phyloP scores from a whole-genome alignment of 2,888 invertebrate genomes.

The Listrodromus nycthemerus region DNA sequence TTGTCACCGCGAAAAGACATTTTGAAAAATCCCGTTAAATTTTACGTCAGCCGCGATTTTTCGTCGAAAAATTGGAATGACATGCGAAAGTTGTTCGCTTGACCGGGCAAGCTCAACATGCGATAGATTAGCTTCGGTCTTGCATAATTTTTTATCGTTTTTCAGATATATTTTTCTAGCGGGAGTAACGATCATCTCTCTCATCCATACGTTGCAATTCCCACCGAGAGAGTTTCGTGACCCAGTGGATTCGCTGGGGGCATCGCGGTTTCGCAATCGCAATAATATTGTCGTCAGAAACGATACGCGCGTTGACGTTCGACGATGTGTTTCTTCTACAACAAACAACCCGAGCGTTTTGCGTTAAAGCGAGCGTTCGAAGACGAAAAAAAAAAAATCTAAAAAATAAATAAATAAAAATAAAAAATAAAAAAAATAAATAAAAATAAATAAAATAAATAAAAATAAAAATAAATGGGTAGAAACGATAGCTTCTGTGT shows the following conservation, averaged over 20 bases:
- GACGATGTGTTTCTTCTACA: slow-evolving; percentile 25
- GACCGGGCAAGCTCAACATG: neutral
- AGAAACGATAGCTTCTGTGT: slow-evolving; percentile 61
- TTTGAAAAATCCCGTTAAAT: too few species aligned
- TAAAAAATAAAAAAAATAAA: slow-evolving; percentile 57
- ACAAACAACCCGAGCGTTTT: slow-evolving; percentile 17
- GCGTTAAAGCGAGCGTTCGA: slow-evolving; percentile 25
- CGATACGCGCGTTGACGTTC: slow-evolving; percentile 24
- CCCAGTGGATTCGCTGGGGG: slow-evolving; percentile 47
- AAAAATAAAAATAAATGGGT: slow-evolving; percentile 61
- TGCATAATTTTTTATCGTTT: slow-evolving; percentile 1
- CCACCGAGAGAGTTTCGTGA: slow-evolving; percentile 16
- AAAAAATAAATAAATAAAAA: slow-evolving; percentile 32
- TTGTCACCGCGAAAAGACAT: too few species aligned
- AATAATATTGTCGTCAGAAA: slow-evolving; percentile 37
- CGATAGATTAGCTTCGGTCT: neutral
- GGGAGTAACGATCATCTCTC: neutral
- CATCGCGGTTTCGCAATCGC: slow-evolving; percentile 49
- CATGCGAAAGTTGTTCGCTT: neutral
- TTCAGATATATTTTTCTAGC: slow-evolving; percentile 8
- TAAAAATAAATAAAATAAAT: slow-evolving; percentile 16
- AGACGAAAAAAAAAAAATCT: slow-evolving; percentile 45
- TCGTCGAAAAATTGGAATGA: neutral
- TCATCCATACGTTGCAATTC: neutral
- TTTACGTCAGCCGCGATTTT: too few species aligned